Evolutionary conservation across 2,113 vertebrate genomes (phyloP), one percentile per base, ranked within the genome.

Genomic region (Taxidea taxus): DNA sequence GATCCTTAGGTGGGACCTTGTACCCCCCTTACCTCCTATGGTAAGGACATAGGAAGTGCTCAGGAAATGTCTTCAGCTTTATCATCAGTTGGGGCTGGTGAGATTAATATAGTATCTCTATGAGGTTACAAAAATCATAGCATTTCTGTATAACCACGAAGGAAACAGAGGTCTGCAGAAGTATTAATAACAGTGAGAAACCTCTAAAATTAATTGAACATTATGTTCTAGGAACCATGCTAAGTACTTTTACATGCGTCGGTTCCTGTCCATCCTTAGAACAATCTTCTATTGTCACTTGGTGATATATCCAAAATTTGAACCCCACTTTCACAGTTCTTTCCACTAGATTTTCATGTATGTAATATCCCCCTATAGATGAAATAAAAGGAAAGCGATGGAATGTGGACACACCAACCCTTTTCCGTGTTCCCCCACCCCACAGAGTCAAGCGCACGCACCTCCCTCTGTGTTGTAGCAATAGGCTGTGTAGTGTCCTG

Each of bases 401-500:
- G 62, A 87, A 68, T 96, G 94, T 97, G 97, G 86, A 97, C 85
- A 97, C 72, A 93, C 74, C 90, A 95, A 96, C 97, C 97, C 97
- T 95, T 77, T 95, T 97, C 93, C 70, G 78, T 96, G 97, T 20
- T 97, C 96, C 97, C 97, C 97, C 66, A 72, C 91, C 97, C 95
- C 97, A 95, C 84, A 51, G 58, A 96, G 96, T 66, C 97, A 97
- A 98, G 98, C 98, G 94, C 98, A 99, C 99, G 99, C 99, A 99
- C 99, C 99, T 99, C 99, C 99, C 99, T 99, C 99, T n/a, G 99
- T 99, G 98, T 99, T 99, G 99, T 99, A 99, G 99, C 99, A 99
- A 99, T 99, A 99, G 98, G 99, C 99, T 95, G 99, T 99, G 99
- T 99, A 99, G 99, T 99, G 99, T 99, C 99, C 99, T 99, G 99